Conservation (phyloP, 2,888 invertebrate species). For the Apamea anceps region DNA sequence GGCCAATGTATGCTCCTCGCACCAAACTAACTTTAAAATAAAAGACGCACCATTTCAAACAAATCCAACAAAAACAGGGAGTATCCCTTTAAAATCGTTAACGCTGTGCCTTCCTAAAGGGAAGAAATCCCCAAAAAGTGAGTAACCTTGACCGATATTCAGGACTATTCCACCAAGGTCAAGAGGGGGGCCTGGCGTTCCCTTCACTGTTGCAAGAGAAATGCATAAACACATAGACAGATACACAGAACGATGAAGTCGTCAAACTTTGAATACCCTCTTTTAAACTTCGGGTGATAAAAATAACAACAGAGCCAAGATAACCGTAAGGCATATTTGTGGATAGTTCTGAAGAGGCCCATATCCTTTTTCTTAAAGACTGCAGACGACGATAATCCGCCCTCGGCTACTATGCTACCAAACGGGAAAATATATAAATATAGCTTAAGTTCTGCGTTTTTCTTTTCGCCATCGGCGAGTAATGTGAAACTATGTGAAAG, state of each 20-base stretch:
- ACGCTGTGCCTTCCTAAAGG: not conserved
- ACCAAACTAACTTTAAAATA: not conserved
- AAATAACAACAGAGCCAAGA: not conserved
- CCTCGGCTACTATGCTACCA: not conserved
- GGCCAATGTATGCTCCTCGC: not conserved
- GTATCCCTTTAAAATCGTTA: not conserved
- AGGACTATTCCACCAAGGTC: not conserved
- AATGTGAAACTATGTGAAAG: not conserved
- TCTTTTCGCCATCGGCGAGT: not conserved
- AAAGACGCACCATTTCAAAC: not conserved
- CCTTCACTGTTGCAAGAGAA: not conserved
- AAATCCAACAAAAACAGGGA: not conserved
- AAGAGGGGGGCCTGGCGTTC: not conserved
- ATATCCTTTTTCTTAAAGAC: no score
- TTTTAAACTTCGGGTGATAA: not conserved
- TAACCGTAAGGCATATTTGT: not conserved
- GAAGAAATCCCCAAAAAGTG: constrained; percentile 8
- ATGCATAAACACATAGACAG: not conserved
- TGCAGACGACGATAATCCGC: no score
- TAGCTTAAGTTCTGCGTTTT: not conserved
- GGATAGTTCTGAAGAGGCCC: not conserved
- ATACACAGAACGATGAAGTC: not conserved
- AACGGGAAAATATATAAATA: not conserved
- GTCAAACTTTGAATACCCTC: not conserved
- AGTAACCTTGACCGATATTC: constrained; percentile 36